A percentile compares a stretch with the other conserved stretches of the same genome.
Conservation (phyloP, 2,888 invertebrate genomes). For the Athalia rosae region DNA sequence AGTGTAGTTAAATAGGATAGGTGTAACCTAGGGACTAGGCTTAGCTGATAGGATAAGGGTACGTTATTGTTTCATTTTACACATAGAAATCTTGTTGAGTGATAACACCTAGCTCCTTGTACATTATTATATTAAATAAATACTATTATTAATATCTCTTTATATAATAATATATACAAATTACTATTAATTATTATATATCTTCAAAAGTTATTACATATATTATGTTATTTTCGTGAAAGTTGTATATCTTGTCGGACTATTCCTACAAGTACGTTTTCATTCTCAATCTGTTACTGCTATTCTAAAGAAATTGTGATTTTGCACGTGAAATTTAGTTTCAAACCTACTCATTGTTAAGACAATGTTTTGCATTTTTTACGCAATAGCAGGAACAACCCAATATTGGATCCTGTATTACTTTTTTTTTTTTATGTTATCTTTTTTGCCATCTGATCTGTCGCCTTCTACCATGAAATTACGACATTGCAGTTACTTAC, state of each 20-base stretch:
- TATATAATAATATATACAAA: slow-evolving; percentile 69
- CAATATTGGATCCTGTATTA: slow-evolving; percentile 23
- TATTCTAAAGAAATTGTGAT: slow-evolving; percentile 1
- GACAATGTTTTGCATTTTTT: slow-evolving; percentile 29
- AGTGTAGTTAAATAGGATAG: slow-evolving; percentile 71
- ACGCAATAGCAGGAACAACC: slow-evolving; percentile 12
- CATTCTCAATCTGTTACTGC: slow-evolving; percentile 30
- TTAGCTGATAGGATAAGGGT: slow-evolving; percentile 69
- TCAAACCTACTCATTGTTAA: not conserved
- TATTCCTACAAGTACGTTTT: slow-evolving; percentile 18
- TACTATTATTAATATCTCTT: slow-evolving; percentile 70
- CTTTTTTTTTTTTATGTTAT: slow-evolving; percentile 27
- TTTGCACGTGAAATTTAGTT: not conserved
- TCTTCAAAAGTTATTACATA: slow-evolving; percentile 53
- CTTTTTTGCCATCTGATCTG: slow-evolving; percentile 39
- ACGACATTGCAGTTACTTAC: slow-evolving; percentile 56
- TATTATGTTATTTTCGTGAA: slow-evolving; percentile 44
- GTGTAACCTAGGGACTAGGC: slow-evolving; percentile 71
- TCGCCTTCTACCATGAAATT: slow-evolving; percentile 43
- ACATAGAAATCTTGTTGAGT: slow-evolving; percentile 54
- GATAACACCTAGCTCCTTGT: slow-evolving; percentile 65
- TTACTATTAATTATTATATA: slow-evolving; percentile 61
- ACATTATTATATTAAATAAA: slow-evolving; percentile 69
- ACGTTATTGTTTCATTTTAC: slow-evolving; percentile 61
- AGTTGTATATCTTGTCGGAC: slow-evolving; percentile 37